Evolutionary conservation across 2,113 vertebrate genomes (phyloP).

Genomic region (Triplophysa siluroides): DNA sequence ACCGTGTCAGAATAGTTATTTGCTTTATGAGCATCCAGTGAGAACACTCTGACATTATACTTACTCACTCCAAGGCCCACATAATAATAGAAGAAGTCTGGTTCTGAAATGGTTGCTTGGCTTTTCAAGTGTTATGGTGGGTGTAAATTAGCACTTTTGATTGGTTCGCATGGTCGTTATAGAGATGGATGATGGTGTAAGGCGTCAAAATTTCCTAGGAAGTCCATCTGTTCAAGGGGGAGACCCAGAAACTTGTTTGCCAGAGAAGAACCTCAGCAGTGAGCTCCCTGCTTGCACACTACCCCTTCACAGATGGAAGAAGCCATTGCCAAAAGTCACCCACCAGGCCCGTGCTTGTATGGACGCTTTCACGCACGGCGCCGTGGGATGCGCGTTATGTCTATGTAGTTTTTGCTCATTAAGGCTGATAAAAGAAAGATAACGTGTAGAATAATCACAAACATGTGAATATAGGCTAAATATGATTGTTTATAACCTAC

Average conservation of each 20-base stretch:
- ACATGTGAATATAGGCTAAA: background rate
- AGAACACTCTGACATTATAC: slow-evolving; percentile 14
- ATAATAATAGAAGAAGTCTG: slow-evolving; percentile 35
- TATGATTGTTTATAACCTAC: background rate
- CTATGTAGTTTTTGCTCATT: slow-evolving; percentile 14
- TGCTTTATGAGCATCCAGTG: background rate
- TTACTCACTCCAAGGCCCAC: background rate
- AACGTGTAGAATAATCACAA: slow-evolving; percentile 1
- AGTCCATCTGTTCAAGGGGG: slow-evolving; percentile 47
- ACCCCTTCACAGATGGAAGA: slow-evolving; percentile 47
- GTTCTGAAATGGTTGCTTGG: slow-evolving; percentile 27
- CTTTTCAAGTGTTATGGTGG: slow-evolving; percentile 35
- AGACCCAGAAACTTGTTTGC: slow-evolving; percentile 37
- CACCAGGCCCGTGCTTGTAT: background rate
- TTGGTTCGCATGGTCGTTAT: slow-evolving; percentile 41
- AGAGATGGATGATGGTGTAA: slow-evolving; percentile 41
- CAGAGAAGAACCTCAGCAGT: slow-evolving; percentile 26
- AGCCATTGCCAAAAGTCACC: slow-evolving; percentile 41
- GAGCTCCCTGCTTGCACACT: slow-evolving; percentile 1
- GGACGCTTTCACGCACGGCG: background rate
- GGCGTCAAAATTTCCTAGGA: slow-evolving; percentile 29
- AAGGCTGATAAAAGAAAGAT: slow-evolving; percentile 20
- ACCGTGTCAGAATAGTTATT: slow-evolving; percentile 19
- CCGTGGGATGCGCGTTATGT: background rate
- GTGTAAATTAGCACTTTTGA: slow-evolving; percentile 49